These are phyloP conservation scores for Myiozetetes cayanensis DNA, from an alignment of 2,113 vertebrate species.

Conservation along the genomic window DNA sequence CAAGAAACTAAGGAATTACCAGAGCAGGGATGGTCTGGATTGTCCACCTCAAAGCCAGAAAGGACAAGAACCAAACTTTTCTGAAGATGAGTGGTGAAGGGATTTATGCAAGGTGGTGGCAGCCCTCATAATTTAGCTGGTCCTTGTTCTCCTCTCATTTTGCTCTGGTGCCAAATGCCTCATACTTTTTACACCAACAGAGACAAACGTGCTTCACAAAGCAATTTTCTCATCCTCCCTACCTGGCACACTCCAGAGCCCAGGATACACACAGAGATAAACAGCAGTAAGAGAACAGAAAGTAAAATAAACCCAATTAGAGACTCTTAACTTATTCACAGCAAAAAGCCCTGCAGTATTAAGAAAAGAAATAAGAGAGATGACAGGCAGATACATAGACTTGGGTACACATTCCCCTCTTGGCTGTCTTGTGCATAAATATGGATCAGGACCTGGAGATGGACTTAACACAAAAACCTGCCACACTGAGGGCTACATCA, in stretches of 20 bases:
- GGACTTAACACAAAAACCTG: background rate
- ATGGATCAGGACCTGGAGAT: background rate
- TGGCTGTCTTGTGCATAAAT: background rate
- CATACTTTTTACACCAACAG: background rate
- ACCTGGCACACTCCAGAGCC: background rate
- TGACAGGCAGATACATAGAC: background rate
- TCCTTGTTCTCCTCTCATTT: background rate
- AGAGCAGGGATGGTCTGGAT: background rate
- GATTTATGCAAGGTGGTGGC: background rate
- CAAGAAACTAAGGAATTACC: background rate
- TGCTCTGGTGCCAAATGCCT: background rate
- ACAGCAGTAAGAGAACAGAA: background rate
- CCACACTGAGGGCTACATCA: background rate
- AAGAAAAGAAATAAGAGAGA: background rate
- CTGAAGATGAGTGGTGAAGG: background rate
- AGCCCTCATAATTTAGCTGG: background rate
- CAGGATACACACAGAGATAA: background rate
- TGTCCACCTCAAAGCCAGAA: background rate
- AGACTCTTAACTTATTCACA: background rate
- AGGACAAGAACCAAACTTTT: background rate
- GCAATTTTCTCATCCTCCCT: background rate
- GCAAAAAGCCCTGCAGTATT: background rate
- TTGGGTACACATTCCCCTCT: background rate
- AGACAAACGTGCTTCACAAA: background rate
- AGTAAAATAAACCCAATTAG: slow-evolving; percentile 20